Evolutionary conservation across 2,888 invertebrate species (phyloP).

Genomic region (Drosophila dives): DNA sequence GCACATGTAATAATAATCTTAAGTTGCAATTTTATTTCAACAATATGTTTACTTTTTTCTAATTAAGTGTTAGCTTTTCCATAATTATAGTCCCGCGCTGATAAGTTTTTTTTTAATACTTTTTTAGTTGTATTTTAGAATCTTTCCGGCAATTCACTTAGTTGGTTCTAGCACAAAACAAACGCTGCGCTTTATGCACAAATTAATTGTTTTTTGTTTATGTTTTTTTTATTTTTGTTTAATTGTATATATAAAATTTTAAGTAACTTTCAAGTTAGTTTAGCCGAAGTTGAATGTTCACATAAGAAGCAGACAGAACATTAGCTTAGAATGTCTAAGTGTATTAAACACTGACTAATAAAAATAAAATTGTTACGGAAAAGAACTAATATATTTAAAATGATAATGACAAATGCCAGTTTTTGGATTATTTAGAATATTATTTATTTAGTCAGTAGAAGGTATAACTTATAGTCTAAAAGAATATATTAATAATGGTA

Average conservation of each 20-base stretch:
- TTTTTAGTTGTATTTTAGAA: constrained; percentile 28
- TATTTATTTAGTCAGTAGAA: background rate
- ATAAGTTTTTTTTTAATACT: constrained; percentile 26
- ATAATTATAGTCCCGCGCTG: constrained; percentile 55
- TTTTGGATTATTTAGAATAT: background rate
- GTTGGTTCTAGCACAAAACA: constrained; percentile 12
- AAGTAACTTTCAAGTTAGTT: constrained; percentile 3
- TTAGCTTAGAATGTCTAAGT: background rate
- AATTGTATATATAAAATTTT: background rate
- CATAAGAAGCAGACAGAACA: too few relatives aligned
- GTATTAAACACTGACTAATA: background rate
- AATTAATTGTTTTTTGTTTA: constrained; percentile 27
- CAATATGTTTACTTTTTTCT: constrained; percentile 30
- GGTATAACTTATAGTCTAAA: background rate
- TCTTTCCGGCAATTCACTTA: constrained; percentile 46
- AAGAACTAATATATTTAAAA: background rate
- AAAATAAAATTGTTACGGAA: background rate
- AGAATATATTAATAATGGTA: background rate
- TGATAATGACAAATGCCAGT: background rate
- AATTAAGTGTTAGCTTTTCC: constrained; percentile 42
- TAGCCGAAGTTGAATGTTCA: background rate
- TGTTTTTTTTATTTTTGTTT: background rate
- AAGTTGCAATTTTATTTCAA: constrained; percentile 37
- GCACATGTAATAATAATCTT: constrained; percentile 55
- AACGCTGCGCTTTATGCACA: constrained; percentile 33